These are phyloP conservation scores for Dysdera silvatica DNA, from an alignment of 1,140 invertebrate species.

Conservation along the genomic window DNA sequence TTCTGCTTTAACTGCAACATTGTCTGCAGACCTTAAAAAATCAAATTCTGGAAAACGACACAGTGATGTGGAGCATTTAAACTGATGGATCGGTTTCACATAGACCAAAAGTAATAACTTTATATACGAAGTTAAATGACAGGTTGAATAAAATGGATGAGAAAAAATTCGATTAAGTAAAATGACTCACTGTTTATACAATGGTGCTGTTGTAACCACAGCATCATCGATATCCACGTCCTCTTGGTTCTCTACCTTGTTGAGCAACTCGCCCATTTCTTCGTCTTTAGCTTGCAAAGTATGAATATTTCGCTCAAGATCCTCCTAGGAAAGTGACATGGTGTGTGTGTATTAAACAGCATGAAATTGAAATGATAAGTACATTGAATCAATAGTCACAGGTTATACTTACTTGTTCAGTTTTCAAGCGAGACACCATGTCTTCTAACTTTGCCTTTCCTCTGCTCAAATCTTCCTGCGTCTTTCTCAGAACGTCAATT, in stretches of 20 bases:
- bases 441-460: slow-evolving; percentile 75
- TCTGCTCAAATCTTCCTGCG: slow-evolving; percentile 75
- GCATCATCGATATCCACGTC: slow-evolving; percentile 89
- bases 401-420: slow-evolving; percentile 59
- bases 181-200: slow-evolving; percentile 76
- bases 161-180: too few species aligned
- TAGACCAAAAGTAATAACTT: too few species aligned
- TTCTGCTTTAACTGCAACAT: too few species aligned
- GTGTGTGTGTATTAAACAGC: background rate
- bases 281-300: slow-evolving; percentile 75
- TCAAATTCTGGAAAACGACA: too few species aligned
- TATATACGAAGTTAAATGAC: too few species aligned
- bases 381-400: background rate
- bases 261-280: slow-evolving; percentile 73
- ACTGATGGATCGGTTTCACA: too few species aligned
- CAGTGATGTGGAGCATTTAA: too few species aligned
- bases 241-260: slow-evolving; percentile 59
- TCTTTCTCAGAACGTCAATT: slow-evolving; percentile 78
- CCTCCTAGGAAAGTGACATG: slow-evolving; percentile 48
- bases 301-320: slow-evolving; percentile 74
- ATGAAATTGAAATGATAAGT: background rate
- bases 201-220: slow-evolving; percentile 87
- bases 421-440: slow-evolving; percentile 70
- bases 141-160: too few species aligned
- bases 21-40: too few species aligned